These are phyloP conservation scores for Masticophis lateralis DNA, from an alignment of 2,797 vertebrate species.

Conservation along the genomic window DNA sequence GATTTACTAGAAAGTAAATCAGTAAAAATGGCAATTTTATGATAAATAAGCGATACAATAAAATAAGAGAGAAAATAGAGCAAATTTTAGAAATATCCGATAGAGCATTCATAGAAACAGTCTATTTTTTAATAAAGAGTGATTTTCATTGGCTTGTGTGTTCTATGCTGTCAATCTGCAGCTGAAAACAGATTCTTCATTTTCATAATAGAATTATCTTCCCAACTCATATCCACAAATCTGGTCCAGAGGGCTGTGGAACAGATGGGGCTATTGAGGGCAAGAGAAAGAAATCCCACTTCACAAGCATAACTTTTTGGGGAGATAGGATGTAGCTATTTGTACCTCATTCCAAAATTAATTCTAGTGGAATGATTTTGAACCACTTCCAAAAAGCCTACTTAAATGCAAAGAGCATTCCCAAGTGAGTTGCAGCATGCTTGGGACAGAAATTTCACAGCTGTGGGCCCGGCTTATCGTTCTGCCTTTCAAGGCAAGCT, in stretches of 20 bases:
- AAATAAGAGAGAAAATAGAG: accelerated
- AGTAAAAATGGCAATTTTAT: background rate
- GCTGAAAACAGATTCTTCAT: background rate
- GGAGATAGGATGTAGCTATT: background rate
- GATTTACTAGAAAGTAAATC: background rate
- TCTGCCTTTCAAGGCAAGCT: constrained; percentile 20
- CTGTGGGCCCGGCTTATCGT: background rate
- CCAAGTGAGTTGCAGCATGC: background rate
- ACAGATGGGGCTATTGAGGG: background rate
- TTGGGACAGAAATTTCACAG: constrained; percentile 31
- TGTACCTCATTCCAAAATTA: background rate
- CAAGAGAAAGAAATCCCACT: background rate
- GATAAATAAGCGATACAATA: background rate
- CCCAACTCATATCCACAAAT: background rate
- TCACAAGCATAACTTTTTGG: background rate
- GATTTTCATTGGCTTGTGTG: background rate
- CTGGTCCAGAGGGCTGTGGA: background rate
- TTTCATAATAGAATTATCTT: background rate
- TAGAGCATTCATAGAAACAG: background rate
- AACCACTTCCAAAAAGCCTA: constrained; percentile 19
- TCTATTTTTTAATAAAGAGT: background rate
- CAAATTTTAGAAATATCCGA: background rate
- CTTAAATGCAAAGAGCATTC: background rate
- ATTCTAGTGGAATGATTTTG: background rate
- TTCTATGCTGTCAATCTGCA: background rate